These are phyloP conservation scores for Triplophysa tibetana DNA, from an alignment of 2,113 vertebrate genomes.

Conservation along the genomic window DNA sequence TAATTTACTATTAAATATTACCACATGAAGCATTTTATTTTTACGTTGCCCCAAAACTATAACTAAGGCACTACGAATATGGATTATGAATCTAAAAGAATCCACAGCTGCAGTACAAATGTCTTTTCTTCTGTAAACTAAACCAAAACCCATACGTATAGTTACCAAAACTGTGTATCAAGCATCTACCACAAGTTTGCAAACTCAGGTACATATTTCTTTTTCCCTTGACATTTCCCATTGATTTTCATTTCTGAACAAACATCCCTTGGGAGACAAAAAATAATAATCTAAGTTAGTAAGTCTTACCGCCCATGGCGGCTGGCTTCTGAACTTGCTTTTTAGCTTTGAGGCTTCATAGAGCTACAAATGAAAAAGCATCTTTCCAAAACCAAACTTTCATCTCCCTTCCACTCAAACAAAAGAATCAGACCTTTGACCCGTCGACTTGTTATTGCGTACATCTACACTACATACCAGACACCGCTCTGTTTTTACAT, in stretches of 20 bases:
- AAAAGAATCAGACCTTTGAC: conserved; percentile 47
- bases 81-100: background rate
- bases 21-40: no score
- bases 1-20: no score
- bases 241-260: conserved; percentile 52
- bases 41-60: no score
- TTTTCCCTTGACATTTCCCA: conserved; percentile 30
- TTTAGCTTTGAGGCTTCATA: conserved; percentile 42
- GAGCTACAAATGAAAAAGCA: conserved; percentile 36
- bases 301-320: conserved; percentile 13
- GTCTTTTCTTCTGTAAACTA: background rate
- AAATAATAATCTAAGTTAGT: conserved; percentile 32
- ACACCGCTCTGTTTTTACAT: conserved; percentile 5
- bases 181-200: conserved; percentile 22
- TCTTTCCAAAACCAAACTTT: conserved; percentile 39
- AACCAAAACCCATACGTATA: conserved; percentile 9
- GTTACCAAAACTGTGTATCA: conserved; percentile 12
- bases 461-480: conserved; percentile 43
- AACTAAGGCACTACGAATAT: background rate
- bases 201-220: conserved; percentile 48
- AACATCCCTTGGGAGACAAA: conserved; percentile 54
- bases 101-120: background rate
- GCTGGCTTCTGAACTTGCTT: conserved; percentile 32
- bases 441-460: conserved; percentile 43
- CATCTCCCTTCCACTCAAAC: conserved; percentile 41